Evolutionary conservation across 2,797 vertebrate species (phyloP), one percentile per base, ranked within the genome.

Genomic region (Eidolon dupreanum): DNA sequence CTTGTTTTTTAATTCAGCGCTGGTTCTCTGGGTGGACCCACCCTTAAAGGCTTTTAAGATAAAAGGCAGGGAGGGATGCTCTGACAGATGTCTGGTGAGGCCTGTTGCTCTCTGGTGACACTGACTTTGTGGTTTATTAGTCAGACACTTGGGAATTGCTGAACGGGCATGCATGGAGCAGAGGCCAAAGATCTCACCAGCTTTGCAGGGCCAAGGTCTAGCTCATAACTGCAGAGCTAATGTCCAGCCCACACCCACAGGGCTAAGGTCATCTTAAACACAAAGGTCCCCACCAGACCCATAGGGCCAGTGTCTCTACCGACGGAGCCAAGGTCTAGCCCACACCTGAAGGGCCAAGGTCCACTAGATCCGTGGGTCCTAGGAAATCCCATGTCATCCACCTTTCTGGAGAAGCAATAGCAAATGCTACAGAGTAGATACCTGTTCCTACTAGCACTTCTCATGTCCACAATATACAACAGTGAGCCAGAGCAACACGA

Each of bases 401-500:
- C 55, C 63, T 51, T 31, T 84, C 61, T 38, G 16, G 38, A 46
- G 43, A 7, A 75, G 38, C 33, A 33, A n/a, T 8, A 78, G 71
- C 16, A 46, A 55, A 17, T 28, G 41, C 10, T 24, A 0, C 5
- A 46, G n/a, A 33, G 49, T 28, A 16, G 59, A 43, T 0, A 3
- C 53, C 82, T 53, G 1, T 4, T 10, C 26, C 36, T 7, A 6
- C 28, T 2, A 15, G 12, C 66, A 17, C 6, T 73, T 77, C n/a
- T 49, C 26, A 74, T 0, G 0, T 9, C 19, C 10, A 16, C 1
- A 36, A 31, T 4, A 31, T 4, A 19, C 20, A 28, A 33, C 0
- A 5, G 36, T 20, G 77, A 84, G 49, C 43, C 68, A 59, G 53
- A 24, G 15, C 3, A 38, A 70, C 33, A 43, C 38, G 24, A 49